Base-by-base conservation (phyloP, 2,888 invertebrate genomes). In the Siphlonurus alternatus region DNA sequence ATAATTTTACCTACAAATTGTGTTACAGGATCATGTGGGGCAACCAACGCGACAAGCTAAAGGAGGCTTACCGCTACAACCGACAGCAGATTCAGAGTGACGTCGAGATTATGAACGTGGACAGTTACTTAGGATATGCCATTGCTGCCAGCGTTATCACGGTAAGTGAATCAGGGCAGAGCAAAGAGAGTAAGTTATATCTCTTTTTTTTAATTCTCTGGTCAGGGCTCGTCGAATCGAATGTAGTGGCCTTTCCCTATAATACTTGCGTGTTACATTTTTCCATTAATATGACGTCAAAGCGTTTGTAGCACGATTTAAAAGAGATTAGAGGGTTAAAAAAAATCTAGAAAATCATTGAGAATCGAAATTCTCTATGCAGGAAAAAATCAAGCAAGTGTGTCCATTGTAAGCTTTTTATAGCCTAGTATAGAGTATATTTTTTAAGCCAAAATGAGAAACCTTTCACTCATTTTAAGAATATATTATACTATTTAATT, bases 81-180 rank as follows among this genome's bases (percentile, higher is more conserved):
- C 5, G 15, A 10, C 68, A 72, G 65, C 64, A 66, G 10, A n/a
- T n/a, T n/a, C 68, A 69, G 51, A 68, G 69, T 23, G 73, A 67
- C 63, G 68, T 66, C 64, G 72, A 73, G 74, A 66, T 74, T 73
- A 68, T 70, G 71, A 66, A 72, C 70, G 74, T 71, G 15, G 72
- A 71, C 25, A 72, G 76, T 2, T 80, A 79, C 70, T 73, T 87
- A 19, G 74, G 76, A 0, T 81, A 81, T 66, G 82, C 86, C 2
- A 82, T 86, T 64, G 69, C 80, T 15, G 79, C 83, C 61, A 80
- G 84, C 3, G 73, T 83, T 25, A 76, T 82, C 1, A 83, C 85
- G 54, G 79, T 80, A 70, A 71, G 70, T 69, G 5, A 22, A 22
- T 53, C 18, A 51, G 60, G 2, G 20, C 1, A 60, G 7, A 20